These are phyloP conservation scores for Eugnorisma glareosa DNA, from an alignment of 2,888 invertebrate species.

Conservation along the genomic window DNA sequence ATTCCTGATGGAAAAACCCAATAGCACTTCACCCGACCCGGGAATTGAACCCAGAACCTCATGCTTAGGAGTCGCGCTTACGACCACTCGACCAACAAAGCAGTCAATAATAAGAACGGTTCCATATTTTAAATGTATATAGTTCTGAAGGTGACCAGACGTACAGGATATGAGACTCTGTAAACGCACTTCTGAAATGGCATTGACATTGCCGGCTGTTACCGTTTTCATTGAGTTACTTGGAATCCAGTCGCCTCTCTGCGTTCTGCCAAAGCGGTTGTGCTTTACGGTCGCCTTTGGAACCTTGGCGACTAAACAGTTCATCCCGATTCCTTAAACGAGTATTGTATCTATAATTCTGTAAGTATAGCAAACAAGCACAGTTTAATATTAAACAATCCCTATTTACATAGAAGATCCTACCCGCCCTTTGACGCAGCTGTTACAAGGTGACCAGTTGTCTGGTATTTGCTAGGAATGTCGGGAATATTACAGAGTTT, in stretches of 20 bases:
- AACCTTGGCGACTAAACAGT: not conserved
- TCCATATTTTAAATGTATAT: not conserved
- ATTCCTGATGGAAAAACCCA: no score
- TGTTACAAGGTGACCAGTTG: conserved; percentile 1
- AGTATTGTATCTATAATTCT: not conserved
- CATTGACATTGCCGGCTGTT: not conserved
- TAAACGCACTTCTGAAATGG: not conserved
- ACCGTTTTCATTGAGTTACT: not conserved
- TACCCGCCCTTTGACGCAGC: conserved; percentile 10
- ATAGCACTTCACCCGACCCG: no score
- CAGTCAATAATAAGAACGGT: not conserved
- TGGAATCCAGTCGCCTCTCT: not conserved
- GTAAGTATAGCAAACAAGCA: not conserved
- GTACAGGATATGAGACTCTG: not conserved
- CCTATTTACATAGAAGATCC: not conserved
- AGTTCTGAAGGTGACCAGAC: not conserved
- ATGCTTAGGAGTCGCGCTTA: no score
- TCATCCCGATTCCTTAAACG: not conserved
- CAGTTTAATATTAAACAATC: no score
- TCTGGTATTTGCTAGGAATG: not conserved
- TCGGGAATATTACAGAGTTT: not conserved
- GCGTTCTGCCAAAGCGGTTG: not conserved
- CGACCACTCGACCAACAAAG: no score
- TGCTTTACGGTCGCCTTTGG: not conserved
- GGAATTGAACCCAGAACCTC: no score